Evolutionary conservation across 2,113 vertebrate genomes (phyloP).

Genomic region (Sebastes schlegelii): DNA sequence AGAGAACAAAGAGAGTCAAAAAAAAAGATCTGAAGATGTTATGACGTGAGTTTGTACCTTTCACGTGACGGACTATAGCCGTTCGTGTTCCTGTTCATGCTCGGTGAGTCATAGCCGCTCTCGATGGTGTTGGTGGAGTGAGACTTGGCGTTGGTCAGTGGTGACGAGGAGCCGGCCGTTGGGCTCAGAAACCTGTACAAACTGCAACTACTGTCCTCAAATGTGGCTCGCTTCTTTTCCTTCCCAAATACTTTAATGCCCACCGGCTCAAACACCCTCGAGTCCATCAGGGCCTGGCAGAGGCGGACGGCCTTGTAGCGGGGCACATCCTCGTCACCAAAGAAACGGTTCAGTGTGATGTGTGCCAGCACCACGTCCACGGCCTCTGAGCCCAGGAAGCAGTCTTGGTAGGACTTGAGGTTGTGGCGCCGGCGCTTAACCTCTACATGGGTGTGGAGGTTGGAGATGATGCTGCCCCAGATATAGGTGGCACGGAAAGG

Average conservation of each 20-base stretch:
- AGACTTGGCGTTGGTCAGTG: constrained; percentile 59
- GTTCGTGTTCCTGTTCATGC: constrained; percentile 70
- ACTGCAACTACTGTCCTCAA: constrained; percentile 95
- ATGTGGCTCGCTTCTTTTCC: constrained; percentile 89
- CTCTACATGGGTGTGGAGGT: constrained; percentile 91
- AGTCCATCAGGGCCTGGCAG: constrained; percentile 96
- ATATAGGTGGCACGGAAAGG: constrained; percentile 95
- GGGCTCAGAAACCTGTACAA: constrained; percentile 91
- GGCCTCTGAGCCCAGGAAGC: constrained; percentile 94
- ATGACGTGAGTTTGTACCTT: constrained; percentile 66
- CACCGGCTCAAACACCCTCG: constrained; percentile 94
- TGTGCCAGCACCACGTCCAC: constrained; percentile 94
- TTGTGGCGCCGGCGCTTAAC: constrained; percentile 94
- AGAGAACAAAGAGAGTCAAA: constrained; percentile 47
- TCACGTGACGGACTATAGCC: constrained; percentile 52
- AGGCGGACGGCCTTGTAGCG: constrained; percentile 93
- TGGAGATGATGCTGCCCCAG: constrained; percentile 95
- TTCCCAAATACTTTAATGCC: constrained; percentile 91
- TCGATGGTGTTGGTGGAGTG: constrained; percentile 73
- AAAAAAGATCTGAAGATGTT: constrained; percentile 12
- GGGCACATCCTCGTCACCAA: constrained; percentile 92
- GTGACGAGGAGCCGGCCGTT: neutral
- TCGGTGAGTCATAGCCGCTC: constrained; percentile 81
- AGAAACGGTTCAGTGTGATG: constrained; percentile 92
- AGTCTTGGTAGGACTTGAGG: constrained; percentile 92